Base-by-base conservation (phyloP, 2,113 vertebrate species). In the Ictidomys tridecemlineatus region DNA sequence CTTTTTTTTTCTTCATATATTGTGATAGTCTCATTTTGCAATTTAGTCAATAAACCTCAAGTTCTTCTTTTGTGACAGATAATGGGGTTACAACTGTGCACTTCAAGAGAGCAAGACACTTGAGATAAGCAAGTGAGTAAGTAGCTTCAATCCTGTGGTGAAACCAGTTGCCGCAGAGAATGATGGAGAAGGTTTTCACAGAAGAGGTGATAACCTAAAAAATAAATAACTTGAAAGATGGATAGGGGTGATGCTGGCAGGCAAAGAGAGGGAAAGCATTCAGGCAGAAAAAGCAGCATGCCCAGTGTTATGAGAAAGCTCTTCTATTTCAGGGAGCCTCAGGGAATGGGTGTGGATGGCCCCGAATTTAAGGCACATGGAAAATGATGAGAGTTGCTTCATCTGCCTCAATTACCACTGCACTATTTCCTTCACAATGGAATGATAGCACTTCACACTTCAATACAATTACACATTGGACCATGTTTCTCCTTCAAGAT, bases 1-100 rank as follows among this genome's bases (percentile, higher is more conserved):
- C 10, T 77, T 7, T 85, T 92, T n/a, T 72, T 94, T 91, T 58
- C 84, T 67, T 96, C 42, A 84, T 48, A 56, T 30, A 24, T 76
- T 65, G 0, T 74, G 34, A 58, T 58, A 76, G 48, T 88, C 32
- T 76, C 34, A 20, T 83, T 91, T 28, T 42, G 73, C 76, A 83
- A 28, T 61, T 93, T 76, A 77, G 67, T 96, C 20, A 61, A 12
- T 39, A 89, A 56, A 42, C 0, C 0, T 80, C 42, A 17, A 63
- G 24, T 53, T 90, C 30, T 70, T 88, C 79, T 30, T 37, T 65
- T 18, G 70, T 53, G 34, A 77, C 5, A 89, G 34, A 77, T 42
- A 5, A 24, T 85, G 74, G 30, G 18, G 34, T 69, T 58, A 69
- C 13, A 37, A 42, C n/a, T 30, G 2, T 69, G 10, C 6, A 74